phyloP scores from a whole-genome alignment of 2,888 invertebrate genomes.

The Melinopterus prodromus region DNA sequence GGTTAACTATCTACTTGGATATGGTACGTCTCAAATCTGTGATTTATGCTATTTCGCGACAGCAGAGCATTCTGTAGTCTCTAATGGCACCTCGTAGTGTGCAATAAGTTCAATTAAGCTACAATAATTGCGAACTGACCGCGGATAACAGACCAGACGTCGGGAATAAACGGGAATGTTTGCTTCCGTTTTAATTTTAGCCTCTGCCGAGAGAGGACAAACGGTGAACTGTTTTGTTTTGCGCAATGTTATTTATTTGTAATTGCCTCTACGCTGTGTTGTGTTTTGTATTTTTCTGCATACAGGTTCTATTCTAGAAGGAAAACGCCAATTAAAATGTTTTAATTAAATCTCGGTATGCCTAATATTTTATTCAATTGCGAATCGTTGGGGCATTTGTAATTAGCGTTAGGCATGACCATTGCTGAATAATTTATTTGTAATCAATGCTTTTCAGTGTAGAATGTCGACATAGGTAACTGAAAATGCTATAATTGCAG shows the following conservation, averaged over 20 bases:
- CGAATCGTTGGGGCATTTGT: background rate
- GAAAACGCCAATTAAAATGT: background rate
- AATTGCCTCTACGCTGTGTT: background rate
- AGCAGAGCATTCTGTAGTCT: slow-evolving; percentile 27
- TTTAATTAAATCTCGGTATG: background rate
- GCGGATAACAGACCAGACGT: slow-evolving; percentile 22
- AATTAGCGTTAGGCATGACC: background rate
- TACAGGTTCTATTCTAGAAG: background rate
- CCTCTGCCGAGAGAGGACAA: slow-evolving; percentile 22
- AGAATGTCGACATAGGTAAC: too few species aligned
- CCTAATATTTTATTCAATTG: background rate
- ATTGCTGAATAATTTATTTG: too few species aligned
- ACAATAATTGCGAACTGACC: slow-evolving; percentile 34
- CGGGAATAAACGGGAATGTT: slow-evolving; percentile 31
- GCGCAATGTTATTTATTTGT: slow-evolving; percentile 6
- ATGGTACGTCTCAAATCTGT: background rate
- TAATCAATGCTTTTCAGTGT: too few species aligned
- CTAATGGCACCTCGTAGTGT: slow-evolving; percentile 17
- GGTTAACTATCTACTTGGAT: background rate
- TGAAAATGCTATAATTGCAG: too few species aligned
- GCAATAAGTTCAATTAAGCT: slow-evolving; percentile 33
- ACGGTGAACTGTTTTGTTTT: slow-evolving; percentile 10
- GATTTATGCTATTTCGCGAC: background rate
- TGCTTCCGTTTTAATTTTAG: slow-evolving; percentile 34
- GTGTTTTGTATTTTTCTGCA: background rate